Evolutionary conservation across 2,797 vertebrate species (phyloP), one percentile per base, ranked within the genome.

Genomic region (Lepus townsendii): DNA sequence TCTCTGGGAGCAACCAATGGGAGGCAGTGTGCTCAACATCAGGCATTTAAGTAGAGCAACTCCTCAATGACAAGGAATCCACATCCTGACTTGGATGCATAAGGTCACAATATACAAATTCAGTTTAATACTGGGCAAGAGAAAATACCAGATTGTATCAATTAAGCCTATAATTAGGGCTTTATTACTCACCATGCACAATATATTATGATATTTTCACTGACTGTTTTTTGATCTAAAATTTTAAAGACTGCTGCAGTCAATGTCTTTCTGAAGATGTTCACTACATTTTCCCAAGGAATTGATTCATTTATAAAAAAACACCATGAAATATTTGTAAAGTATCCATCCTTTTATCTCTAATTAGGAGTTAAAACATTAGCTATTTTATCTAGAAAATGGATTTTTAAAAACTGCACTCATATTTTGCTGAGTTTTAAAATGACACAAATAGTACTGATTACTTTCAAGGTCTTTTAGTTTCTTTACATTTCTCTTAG

Each of bases 331-430:
- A 57, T 26, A 60, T 66, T 32, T 84, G 22, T 54, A 75, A 91
- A 83, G 8, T 7, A 86, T 26, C 13, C 19, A n/a, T 30, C 27
- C 9, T 27, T 91, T 86, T 79, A 82, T 42, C 42, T 54, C 17
- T 78, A 35, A 24, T 52, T 16, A 71, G 10, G 6, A 35, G 7
- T 50, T 79, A 88, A 80, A 50, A n/a, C 4, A 27, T 4, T 94
- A 80, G 32, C 7, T 69, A 75, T 63, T 47, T 80, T 83, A 78
- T 54, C 93, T 78, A 47, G 30, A 85, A 92, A 93, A 77, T 7
- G 52, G 10, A 92, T 84, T 69, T 68, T 83, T 14, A 20, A 50
- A 83, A 68, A 66, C 27, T 50, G 82, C 12, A 50, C 5, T 11
- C 22, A 22, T 62, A 32, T 7, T 63, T 89, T 73, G 38, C 11